These are phyloP conservation scores for Fulmarus glacialis DNA, from an alignment of 2,113 vertebrate species.

Conservation along the genomic window DNA sequence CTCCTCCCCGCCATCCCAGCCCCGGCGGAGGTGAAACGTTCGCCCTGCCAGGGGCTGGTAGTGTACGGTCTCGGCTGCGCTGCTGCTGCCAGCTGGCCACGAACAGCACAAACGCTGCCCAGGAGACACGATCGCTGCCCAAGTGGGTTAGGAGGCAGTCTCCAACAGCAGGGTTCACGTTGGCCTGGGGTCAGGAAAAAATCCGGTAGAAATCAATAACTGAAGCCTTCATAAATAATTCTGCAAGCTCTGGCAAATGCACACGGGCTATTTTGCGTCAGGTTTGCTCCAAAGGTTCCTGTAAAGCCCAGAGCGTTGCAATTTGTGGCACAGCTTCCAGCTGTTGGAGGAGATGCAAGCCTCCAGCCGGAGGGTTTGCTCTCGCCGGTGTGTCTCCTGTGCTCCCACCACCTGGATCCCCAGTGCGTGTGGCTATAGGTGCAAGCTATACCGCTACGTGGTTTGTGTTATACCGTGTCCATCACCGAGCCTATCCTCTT, in stretches of 20 bases:
- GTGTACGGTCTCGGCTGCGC: not conserved
- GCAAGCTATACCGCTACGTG: not conserved
- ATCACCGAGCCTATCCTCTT: not conserved
- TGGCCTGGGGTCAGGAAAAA: not conserved
- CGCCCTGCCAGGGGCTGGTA: not conserved
- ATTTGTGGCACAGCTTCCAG: not conserved
- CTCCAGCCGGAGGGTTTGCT: not conserved
- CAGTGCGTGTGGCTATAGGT: not conserved
- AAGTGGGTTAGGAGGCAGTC: not conserved
- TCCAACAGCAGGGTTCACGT: not conserved
- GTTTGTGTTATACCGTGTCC: not conserved
- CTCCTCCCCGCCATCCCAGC: not conserved
- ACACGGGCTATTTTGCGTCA: not conserved
- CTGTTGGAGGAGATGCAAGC: not conserved
- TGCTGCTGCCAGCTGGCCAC: not conserved
- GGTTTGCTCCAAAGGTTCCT: not conserved
- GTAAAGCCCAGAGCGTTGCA: not conserved
- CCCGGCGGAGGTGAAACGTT: not conserved
- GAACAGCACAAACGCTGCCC: not conserved
- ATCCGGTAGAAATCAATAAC: not conserved
- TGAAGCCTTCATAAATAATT: not conserved
- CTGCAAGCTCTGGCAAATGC: not conserved
- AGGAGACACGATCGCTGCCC: not conserved
- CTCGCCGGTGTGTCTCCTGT: not conserved
- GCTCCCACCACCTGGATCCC: not conserved